Base-by-base conservation (phyloP, 2,113 vertebrate genomes). In the Equus przewalskii region DNA sequence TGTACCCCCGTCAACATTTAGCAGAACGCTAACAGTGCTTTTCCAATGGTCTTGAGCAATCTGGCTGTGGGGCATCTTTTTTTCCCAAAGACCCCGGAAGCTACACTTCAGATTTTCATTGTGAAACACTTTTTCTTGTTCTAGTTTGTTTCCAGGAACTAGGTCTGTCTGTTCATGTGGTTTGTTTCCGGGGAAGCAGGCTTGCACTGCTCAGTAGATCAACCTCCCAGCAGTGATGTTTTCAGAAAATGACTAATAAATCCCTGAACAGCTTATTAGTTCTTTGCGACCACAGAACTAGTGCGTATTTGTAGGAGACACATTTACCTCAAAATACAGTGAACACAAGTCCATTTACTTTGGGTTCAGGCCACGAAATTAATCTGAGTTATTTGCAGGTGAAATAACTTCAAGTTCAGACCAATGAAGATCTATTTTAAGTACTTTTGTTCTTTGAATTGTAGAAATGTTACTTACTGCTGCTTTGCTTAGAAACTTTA, bases 291-390 rank as follows among this genome's bases (percentile, higher is more conserved):
- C 51, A 49, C 41, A 73, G 14, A 82, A 54, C 60, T 88, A n/a
- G 51, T 79, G 26, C 28, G 79, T 79, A 67, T 87, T 65, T 30
- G 26, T 24, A 58, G 75, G 62, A 96, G 78, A 84, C 26, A 70
- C 33, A 70, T 79, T 96, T 69, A 79, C 90, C 33, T 84, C 82
- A 51, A 79, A 92, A 94, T 65, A 10, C 78, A 60, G 83, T 44
- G 82, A 91, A 79, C n/a, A 60, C 19, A 80, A 30, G 30, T 80
- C 65, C 16, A 30, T 97, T 98, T 97, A 96, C 83, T 93, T 95
- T 97, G 96, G 89, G 26, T 44, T 62, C 19, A 76, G 54, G 75
- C 92, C 95, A 93, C 97, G 54, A 91, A 97, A 96, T 96, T 82
- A 93, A 96, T 93, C 80, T 22, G 46, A 70, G 13, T 65, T 81